Evolutionary conservation across 2,888 invertebrate genomes (phyloP).

Genomic region (Seira musarum): DNA sequence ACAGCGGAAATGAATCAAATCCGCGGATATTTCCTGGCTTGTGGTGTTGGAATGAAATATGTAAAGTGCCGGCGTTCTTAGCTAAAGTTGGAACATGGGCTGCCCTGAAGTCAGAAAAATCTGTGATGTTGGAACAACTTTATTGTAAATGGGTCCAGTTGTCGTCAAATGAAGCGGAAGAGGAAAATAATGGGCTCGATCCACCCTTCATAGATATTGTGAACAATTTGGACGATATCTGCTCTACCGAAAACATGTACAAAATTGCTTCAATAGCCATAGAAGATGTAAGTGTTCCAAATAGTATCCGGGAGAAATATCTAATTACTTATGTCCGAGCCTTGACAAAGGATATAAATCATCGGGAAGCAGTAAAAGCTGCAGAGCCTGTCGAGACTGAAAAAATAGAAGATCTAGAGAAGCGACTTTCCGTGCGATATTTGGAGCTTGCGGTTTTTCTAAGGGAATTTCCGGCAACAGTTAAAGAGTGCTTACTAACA

Average conservation of each 20-base stretch:
- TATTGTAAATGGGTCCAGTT: slow-evolving; percentile 26
- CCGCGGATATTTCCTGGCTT: slow-evolving; percentile 36
- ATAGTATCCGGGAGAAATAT: slow-evolving; percentile 19
- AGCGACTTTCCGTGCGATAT: slow-evolving; percentile 45
- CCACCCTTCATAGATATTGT: slow-evolving; percentile 30
- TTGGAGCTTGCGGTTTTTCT: slow-evolving; percentile 54
- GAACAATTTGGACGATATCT: slow-evolving; percentile 20
- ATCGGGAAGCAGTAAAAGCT: slow-evolving; percentile 47
- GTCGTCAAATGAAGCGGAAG: slow-evolving; percentile 3
- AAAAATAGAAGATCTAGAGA: slow-evolving; percentile 21
- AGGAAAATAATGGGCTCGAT: background rate
- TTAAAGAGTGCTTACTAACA: slow-evolving; percentile 55
- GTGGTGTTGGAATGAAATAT: slow-evolving; percentile 46
- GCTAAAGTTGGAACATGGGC: slow-evolving; percentile 40
- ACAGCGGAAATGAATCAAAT: background rate
- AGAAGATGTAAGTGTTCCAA: slow-evolving; percentile 8
- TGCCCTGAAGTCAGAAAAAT: slow-evolving; percentile 22
- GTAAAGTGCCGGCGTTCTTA: slow-evolving; percentile 13
- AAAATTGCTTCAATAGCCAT: slow-evolving; percentile 38
- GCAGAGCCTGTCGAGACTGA: slow-evolving; percentile 3
- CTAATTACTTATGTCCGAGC: slow-evolving; percentile 55
- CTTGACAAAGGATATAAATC: slow-evolving; percentile 54
- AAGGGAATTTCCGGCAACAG: slow-evolving; percentile 23
- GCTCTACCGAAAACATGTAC: slow-evolving; percentile 45
- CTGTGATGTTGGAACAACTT: background rate